phyloP scores from a whole-genome alignment of 2,888 invertebrate species.

The Mayetiola destructor region DNA sequence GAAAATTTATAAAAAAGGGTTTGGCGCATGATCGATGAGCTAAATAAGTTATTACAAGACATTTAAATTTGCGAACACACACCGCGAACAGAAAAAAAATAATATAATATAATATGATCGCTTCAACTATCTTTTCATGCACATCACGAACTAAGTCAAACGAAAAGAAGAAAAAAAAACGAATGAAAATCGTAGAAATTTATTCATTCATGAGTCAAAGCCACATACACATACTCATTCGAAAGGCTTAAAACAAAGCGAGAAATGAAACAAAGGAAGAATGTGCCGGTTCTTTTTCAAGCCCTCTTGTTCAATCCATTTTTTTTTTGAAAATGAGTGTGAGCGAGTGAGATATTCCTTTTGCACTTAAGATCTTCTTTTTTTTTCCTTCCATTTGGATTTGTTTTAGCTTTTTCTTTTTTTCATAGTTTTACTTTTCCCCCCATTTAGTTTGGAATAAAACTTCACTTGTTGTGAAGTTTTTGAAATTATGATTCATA shows the following conservation, averaged over 20 bases:
- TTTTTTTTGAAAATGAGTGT: too few relatives aligned
- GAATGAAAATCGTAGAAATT: too few relatives aligned
- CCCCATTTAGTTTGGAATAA: too few relatives aligned
- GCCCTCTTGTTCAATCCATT: background rate
- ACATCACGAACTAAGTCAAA: background rate
- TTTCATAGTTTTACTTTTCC: too few relatives aligned
- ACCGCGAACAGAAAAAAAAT: background rate
- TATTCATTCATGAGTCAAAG: conserved; percentile 6
- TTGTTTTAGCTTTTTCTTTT: too few relatives aligned
- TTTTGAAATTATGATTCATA: too few relatives aligned
- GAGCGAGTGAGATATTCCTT: too few relatives aligned
- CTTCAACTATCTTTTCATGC: background rate
- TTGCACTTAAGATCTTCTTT: too few relatives aligned
- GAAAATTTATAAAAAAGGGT: too few relatives aligned
- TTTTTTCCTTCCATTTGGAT: too few relatives aligned
- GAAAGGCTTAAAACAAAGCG: background rate
- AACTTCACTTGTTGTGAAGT: too few relatives aligned
- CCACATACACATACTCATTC: background rate
- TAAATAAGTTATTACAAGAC: background rate
- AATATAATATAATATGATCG: background rate
- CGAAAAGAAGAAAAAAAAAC: background rate
- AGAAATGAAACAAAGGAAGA: background rate
- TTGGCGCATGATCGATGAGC: background rate
- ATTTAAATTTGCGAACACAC: conserved; percentile 5
- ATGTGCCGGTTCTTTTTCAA: conserved; percentile 6